Percentiles rank a stretch among this genome's conserved stretches.
phyloP scores from a whole-genome alignment of 2,797 vertebrate genomes.

The Channa striata region DNA sequence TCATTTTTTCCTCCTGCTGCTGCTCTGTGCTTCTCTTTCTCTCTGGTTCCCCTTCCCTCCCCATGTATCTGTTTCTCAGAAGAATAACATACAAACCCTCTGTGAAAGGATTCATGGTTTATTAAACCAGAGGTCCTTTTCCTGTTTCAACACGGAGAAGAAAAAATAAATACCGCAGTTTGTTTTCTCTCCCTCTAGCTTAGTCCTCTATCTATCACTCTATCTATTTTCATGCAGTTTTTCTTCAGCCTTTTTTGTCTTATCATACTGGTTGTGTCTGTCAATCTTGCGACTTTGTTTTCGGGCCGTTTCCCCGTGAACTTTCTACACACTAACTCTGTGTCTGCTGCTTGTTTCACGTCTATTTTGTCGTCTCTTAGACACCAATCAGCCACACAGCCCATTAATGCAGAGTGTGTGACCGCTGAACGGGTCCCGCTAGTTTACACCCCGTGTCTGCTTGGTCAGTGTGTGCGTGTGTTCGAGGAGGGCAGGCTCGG shows the following conservation, averaged over 20 bases:
- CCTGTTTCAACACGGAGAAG: constrained; percentile 88
- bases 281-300: constrained; percentile 57
- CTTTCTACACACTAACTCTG: constrained; percentile 31
- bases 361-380: constrained; percentile 39
- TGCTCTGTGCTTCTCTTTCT: constrained; percentile 55
- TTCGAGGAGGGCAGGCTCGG: constrained; percentile 69
- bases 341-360: constrained; percentile 27
- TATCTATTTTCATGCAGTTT: constrained; percentile 73
- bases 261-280: constrained; percentile 28
- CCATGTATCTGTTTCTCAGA: constrained; percentile 78
- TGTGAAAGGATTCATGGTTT: constrained; percentile 94
- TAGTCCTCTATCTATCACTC: constrained; percentile 65
- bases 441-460: constrained; percentile 76
- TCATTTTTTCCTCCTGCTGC: constrained; percentile 33
- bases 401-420: constrained; percentile 87
- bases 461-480: constrained; percentile 46
- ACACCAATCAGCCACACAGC: constrained; percentile 68
- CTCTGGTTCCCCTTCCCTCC: constrained; percentile 55
- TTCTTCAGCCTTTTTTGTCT: constrained; percentile 8
- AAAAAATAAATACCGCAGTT: constrained; percentile 90
- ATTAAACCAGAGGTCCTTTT: constrained; percentile 91
- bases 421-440: constrained; percentile 83
- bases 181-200: constrained; percentile 83
- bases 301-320: constrained; percentile 28
- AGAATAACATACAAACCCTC: constrained; percentile 91